Conservation (phyloP, 2,113 vertebrate genomes). For the Todiramphus saurophagus region DNA sequence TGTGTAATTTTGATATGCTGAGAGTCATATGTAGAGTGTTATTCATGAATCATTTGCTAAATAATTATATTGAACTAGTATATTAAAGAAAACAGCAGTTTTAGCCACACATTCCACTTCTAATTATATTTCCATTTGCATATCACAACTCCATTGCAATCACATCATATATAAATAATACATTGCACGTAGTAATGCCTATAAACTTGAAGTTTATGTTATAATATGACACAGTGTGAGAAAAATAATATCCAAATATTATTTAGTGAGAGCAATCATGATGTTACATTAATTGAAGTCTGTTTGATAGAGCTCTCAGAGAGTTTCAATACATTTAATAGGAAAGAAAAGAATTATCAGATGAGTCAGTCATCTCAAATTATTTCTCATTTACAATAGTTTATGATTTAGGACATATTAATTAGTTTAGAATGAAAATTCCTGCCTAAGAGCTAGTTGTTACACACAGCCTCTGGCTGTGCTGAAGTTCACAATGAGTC, state of each 20-base stretch:
- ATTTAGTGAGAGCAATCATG: not conserved
- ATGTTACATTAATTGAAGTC: not conserved
- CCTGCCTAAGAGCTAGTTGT: not conserved
- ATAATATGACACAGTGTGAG: not conserved
- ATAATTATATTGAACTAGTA: not conserved
- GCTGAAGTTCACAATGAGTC: not conserved
- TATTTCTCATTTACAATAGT: constrained; percentile 20
- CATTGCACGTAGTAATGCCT: not conserved
- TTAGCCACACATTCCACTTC: not conserved
- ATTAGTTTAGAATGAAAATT: constrained; percentile 38
- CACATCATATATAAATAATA: not conserved
- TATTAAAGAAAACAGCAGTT: not conserved
- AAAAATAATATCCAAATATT: not conserved
- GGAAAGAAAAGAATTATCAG: not conserved
- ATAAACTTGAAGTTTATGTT: not conserved
- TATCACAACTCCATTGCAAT: not conserved
- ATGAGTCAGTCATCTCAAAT: constrained; percentile 26
- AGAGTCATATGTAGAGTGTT: not conserved
- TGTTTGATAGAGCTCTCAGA: not conserved
- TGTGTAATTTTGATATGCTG: not conserved
- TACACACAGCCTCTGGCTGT: not conserved
- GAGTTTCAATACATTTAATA: not conserved
- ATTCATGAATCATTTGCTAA: not conserved
- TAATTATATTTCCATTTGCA: not conserved
- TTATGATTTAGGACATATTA: not conserved